Conservation (phyloP, 2,888 invertebrate species). For the Spisula subtruncata region DNA sequence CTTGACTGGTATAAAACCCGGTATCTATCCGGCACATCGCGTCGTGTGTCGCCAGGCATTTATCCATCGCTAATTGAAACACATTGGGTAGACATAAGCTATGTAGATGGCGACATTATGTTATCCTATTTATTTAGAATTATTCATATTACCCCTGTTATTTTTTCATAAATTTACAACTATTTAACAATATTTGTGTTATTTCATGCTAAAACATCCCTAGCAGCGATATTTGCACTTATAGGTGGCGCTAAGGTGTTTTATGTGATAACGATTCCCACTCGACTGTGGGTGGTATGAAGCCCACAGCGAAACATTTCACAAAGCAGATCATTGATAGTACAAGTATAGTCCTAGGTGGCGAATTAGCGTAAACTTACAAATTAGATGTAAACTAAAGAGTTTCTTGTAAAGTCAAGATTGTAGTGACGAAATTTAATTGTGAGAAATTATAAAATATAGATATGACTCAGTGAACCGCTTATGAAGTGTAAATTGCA, state of each 20-base stretch:
- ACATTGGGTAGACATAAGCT: conserved; percentile 36
- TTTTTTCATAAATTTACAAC: conserved; percentile 44
- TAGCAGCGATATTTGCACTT: conserved; percentile 63
- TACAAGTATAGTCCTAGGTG: conserved; percentile 18
- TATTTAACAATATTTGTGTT: conserved; percentile 41
- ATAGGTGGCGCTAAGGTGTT: conserved; percentile 58
- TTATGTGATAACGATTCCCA: conserved; percentile 64
- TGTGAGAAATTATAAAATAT: conserved; percentile 2
- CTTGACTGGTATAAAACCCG: conserved; percentile 23
- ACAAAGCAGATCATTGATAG: conserved; percentile 44
- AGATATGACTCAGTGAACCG: not conserved
- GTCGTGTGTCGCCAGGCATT: conserved; percentile 39
- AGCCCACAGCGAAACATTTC: conserved; percentile 45
- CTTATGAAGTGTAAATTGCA: not conserved
- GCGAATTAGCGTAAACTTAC: conserved; percentile 47
- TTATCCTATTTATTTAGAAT: conserved; percentile 27
- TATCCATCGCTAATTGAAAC: conserved; percentile 48
- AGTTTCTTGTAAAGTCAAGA: not conserved
- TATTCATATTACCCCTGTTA: conserved; percentile 40
- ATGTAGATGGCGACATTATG: conserved; percentile 35
- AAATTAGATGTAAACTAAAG: conserved; percentile 41
- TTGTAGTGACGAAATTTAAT: not conserved
- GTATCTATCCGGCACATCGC: conserved; percentile 22
- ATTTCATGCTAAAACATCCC: conserved; percentile 42
- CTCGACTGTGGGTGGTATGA: conserved; percentile 60